Conservation (phyloP, 2,888 invertebrate species). For the Mechanitis messenoides region DNA sequence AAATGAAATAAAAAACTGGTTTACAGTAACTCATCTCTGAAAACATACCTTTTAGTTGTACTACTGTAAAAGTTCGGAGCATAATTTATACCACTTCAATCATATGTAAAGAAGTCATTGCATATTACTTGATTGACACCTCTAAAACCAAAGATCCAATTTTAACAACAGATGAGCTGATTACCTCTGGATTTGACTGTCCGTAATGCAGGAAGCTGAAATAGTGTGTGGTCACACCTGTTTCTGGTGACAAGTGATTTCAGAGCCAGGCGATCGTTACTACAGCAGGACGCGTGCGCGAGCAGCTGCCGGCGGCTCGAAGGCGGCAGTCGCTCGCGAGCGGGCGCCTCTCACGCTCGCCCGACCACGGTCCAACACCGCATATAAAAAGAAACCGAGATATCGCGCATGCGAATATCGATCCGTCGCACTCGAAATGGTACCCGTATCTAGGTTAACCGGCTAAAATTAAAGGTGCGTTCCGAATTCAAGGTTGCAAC, state of each 20-base stretch:
- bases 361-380: constrained; percentile 48
- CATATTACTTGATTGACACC: background rate
- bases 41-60: too few relatives aligned
- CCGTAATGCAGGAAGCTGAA: constrained; percentile 3
- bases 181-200: background rate
- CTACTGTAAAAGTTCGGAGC: too few relatives aligned
- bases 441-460: constrained; percentile 73
- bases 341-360: constrained; percentile 44
- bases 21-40: too few relatives aligned
- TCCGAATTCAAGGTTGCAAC: constrained; percentile 70
- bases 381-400: constrained; percentile 51
- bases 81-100: too few relatives aligned
- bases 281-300: constrained; percentile 36
- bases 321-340: constrained; percentile 48
- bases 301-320: constrained; percentile 31
- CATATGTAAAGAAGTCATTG: too few relatives aligned
- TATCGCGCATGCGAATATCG: constrained; percentile 69
- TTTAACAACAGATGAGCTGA: background rate
- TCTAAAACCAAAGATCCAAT: background rate
- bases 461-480: constrained; percentile 77
- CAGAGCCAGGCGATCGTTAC: constrained; percentile 34
- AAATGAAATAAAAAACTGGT: too few relatives aligned
- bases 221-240: constrained; percentile 37
- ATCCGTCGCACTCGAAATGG: constrained; percentile 63
- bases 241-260: constrained; percentile 37